These are phyloP conservation scores for Phrixothrix hirtus DNA, from an alignment of 2,888 invertebrate genomes.

Conservation along the genomic window DNA sequence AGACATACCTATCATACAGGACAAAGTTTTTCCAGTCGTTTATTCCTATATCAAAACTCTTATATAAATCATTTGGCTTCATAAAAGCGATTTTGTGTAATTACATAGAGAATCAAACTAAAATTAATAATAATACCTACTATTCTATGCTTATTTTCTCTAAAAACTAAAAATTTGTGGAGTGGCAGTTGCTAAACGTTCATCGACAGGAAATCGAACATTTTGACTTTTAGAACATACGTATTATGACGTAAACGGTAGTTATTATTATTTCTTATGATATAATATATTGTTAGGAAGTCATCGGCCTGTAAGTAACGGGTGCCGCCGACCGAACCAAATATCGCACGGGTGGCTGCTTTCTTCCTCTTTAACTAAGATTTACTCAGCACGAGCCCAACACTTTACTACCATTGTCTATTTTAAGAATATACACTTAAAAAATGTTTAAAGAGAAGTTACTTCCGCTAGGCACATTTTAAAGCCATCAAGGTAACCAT, in stretches of 20 bases:
- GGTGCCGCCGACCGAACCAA: conserved; percentile 52
- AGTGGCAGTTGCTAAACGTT: not conserved
- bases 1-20: too few relatives aligned
- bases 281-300: conserved; percentile 51
- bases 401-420: conserved; percentile 31
- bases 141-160: not conserved
- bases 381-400: conserved; percentile 49
- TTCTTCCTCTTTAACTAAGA: conserved; percentile 45
- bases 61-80: too few relatives aligned
- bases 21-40: too few relatives aligned
- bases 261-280: conserved; percentile 38
- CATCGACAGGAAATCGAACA: conserved; percentile 14
- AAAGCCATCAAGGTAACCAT: not conserved
- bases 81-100: too few relatives aligned
- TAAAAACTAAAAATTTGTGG: not conserved
- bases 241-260: conserved; percentile 18
- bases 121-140: not conserved
- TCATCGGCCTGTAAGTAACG: conserved; percentile 54
- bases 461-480: not conserved
- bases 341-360: conserved; percentile 55
- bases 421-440: conserved; percentile 16
- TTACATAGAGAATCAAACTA: too few relatives aligned
- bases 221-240: conserved; percentile 10
- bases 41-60: too few relatives aligned
- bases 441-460: not conserved